These are phyloP conservation scores for Bubo scandiacus DNA, from an alignment of 2,113 vertebrate genomes.

Conservation along the genomic window DNA sequence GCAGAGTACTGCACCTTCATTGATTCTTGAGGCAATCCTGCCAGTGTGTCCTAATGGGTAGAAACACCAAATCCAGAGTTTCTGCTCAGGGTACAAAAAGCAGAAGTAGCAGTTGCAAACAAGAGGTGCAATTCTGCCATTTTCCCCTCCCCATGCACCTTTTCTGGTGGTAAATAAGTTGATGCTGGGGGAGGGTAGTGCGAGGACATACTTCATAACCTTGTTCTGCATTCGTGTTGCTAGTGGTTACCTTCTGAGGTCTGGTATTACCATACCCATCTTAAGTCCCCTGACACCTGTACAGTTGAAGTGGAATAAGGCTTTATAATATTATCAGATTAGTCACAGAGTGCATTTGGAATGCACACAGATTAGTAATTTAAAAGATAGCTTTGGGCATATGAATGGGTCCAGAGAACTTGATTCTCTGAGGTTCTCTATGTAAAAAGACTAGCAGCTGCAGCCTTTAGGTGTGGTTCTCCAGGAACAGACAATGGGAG, in stretches of 20 bases:
- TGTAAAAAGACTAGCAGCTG: not conserved
- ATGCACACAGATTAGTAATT: not conserved
- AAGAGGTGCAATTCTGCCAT: not conserved
- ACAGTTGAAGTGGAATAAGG: not conserved
- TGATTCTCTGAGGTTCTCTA: not conserved
- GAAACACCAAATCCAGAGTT: not conserved
- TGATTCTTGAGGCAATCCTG: not conserved
- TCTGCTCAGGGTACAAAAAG: not conserved
- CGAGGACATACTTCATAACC: not conserved
- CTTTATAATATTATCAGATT: not conserved
- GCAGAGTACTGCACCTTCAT: rapidly evolving
- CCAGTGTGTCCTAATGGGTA: too few relatives aligned
- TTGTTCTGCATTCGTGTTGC: not conserved
- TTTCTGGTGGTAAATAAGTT: not conserved
- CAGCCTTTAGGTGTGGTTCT: not conserved
- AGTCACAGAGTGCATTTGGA: not conserved
- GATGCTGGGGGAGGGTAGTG: rapidly evolving
- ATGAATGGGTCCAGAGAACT: not conserved
- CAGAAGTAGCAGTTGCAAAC: not conserved
- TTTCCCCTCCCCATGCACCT: not conserved
- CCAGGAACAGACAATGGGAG: not conserved
- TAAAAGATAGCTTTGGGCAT: not conserved
- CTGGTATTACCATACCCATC: not conserved
- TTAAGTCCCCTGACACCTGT: not conserved
- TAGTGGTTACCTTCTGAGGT: slow-evolving; percentile 17